Percentiles rank a stretch among this genome's conserved stretches.
Conservation (phyloP, 2,113 vertebrate genomes). For the Brachionichthys hirsutus region DNA sequence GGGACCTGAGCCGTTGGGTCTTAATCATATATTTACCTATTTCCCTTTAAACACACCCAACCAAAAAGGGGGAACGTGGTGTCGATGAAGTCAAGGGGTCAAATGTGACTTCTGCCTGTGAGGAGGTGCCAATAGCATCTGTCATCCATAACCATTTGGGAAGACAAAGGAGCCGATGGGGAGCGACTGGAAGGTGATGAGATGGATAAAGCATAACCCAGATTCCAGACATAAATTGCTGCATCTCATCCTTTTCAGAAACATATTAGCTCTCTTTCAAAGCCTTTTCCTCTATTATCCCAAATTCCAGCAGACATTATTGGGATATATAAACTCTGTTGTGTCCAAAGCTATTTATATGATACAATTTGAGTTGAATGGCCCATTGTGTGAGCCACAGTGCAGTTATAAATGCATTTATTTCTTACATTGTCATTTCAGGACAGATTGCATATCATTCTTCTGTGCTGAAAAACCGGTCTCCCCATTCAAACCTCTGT, state of each 20-base stretch:
- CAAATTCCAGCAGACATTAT: constrained; percentile 61
- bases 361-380: constrained; percentile 65
- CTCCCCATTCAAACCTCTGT: constrained; percentile 24
- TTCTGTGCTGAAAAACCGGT: constrained; percentile 19
- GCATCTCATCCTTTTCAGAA: constrained; percentile 45
- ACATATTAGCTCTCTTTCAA: constrained; percentile 60
- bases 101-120: constrained; percentile 48
- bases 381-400: constrained; percentile 63
- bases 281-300: too few species aligned
- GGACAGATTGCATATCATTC: constrained; percentile 31
- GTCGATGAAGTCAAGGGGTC: constrained; percentile 48
- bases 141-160: constrained; percentile 37
- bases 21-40: constrained; percentile 73
- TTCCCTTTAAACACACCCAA: constrained; percentile 39
- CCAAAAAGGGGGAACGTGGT: constrained; percentile 35
- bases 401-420: constrained; percentile 55
- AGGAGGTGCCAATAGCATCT: constrained; percentile 55
- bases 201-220: constrained; percentile 36
- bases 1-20: constrained; percentile 64
- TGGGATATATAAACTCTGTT: constrained; percentile 51
- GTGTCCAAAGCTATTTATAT: constrained; percentile 58
- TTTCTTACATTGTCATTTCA: constrained; percentile 56
- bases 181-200: constrained; percentile 30
- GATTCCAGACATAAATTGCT: constrained; percentile 37
- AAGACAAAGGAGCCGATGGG: constrained; percentile 1